These are phyloP conservation scores for Bryconaethiops microstoma DNA, from an alignment of 2,797 vertebrate genomes.

Conservation along the genomic window DNA sequence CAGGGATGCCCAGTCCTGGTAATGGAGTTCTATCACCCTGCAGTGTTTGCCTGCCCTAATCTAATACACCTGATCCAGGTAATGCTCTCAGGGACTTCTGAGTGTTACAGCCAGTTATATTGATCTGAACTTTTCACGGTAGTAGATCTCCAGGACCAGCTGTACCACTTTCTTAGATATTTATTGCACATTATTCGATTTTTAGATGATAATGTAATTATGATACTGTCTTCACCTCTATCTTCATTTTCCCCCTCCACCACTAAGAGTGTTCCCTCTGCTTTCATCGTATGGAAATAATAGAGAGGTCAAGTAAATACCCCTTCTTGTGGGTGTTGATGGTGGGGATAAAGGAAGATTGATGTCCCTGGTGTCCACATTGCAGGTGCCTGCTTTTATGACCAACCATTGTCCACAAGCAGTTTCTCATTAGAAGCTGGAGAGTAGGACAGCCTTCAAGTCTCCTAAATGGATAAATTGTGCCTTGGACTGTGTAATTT, in stretches of 20 bases:
- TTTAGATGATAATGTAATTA: conserved; percentile 7
- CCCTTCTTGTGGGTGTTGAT: conserved; percentile 70
- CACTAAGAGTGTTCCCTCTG: conserved; percentile 58
- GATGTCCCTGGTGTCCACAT: conserved; percentile 73
- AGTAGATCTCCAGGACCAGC: too few relatives aligned
- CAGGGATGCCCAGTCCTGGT: too few relatives aligned
- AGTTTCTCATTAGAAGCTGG: conserved; percentile 76
- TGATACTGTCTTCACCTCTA: conserved; percentile 15
- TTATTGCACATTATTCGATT: not conserved
- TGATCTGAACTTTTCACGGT: not conserved
- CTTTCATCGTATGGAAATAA: conserved; percentile 69
- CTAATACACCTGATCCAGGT: too few relatives aligned
- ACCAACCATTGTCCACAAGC: conserved; percentile 68
- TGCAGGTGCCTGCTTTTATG: conserved; percentile 81
- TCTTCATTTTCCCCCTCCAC: conserved; percentile 49
- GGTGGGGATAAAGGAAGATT: conserved; percentile 74
- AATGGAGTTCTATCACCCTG: too few relatives aligned
- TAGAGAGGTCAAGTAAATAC: conserved; percentile 71
- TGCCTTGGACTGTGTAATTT: conserved; percentile 79
- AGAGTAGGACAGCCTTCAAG: conserved; percentile 72
- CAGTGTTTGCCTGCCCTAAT: too few relatives aligned
- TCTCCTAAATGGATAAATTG: conserved; percentile 72
- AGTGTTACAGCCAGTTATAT: not conserved
- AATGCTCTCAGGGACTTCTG: not conserved
- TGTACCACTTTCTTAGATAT: not conserved